A percentile compares a stretch with the other conserved stretches of the same genome.
Evolutionary conservation across 2,888 invertebrate species (phyloP).

Genomic region (Adela reaumurella): DNA sequence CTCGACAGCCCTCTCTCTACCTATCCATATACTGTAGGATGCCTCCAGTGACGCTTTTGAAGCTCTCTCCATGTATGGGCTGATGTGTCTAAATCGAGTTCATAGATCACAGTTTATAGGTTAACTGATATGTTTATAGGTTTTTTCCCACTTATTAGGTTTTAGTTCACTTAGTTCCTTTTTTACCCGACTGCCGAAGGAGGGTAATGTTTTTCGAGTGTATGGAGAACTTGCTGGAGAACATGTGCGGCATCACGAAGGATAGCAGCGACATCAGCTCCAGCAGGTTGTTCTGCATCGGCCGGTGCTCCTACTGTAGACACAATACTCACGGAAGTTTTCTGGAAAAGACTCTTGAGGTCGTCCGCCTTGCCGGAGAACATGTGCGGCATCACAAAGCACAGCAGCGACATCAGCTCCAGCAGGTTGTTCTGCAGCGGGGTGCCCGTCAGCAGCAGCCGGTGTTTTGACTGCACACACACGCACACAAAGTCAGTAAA

Average conservation of each 20-base stretch:
- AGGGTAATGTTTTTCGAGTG: too few species aligned
- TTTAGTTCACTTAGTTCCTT: too few species aligned
- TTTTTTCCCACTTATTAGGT: too few species aligned
- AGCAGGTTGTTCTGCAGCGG: constrained; percentile 94
- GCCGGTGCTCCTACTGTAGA: too few species aligned
- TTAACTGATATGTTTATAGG: too few species aligned
- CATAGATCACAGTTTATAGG: too few species aligned
- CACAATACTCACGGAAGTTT: constrained; percentile 55
- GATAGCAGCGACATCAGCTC: constrained; percentile 93
- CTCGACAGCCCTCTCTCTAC: too few species aligned
- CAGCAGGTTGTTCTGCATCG: constrained; percentile 91
- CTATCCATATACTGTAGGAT: too few species aligned
- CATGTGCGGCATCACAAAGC: constrained; percentile 95
- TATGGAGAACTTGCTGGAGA: constrained; percentile 83
- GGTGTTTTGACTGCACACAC: constrained; percentile 67
- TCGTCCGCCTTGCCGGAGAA: constrained; percentile 86
- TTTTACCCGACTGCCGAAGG: too few species aligned
- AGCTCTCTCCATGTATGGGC: too few species aligned
- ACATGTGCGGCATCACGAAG: constrained; percentile 95
- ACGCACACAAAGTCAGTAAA: background rate
- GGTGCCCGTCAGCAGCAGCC: constrained; percentile 90
- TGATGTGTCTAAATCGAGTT: too few species aligned
- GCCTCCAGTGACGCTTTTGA: too few species aligned
- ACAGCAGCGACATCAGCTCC: constrained; percentile 91
- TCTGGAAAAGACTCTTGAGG: constrained; percentile 83